Evolutionary conservation across 2,797 vertebrate genomes (phyloP).

Genomic region (Simalia tracyae): DNA sequence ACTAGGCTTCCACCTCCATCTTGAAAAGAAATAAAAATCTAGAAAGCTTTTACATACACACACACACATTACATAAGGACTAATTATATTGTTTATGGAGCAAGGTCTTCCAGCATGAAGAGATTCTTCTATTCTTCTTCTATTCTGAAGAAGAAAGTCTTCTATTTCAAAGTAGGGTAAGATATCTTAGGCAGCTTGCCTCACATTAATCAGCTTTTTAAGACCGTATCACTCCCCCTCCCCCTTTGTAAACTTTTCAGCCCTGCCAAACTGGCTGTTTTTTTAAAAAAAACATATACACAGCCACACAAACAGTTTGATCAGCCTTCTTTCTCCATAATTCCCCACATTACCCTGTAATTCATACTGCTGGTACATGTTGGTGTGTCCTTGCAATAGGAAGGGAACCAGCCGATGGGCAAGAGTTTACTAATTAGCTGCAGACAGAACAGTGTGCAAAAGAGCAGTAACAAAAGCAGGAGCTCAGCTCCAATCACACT

Average conservation of each 20-base stretch:
- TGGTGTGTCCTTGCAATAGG: constrained; percentile 58
- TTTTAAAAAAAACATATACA: neutral
- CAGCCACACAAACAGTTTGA: constrained; percentile 50
- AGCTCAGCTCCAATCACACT: constrained; percentile 8
- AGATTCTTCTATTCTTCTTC: neutral
- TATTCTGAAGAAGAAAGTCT: constrained; percentile 29
- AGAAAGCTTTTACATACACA: neutral
- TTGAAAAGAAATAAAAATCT: neutral
- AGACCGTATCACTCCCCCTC: constrained; percentile 57
- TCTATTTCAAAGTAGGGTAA: constrained; percentile 18
- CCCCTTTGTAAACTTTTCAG: constrained; percentile 58
- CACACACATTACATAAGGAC: neutral
- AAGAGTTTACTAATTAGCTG: constrained; percentile 51
- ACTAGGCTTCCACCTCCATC: neutral
- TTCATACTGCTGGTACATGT: constrained; percentile 60
- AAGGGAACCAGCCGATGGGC: constrained; percentile 40
- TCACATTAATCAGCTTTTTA: constrained; percentile 59
- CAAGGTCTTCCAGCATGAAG: constrained; percentile 36
- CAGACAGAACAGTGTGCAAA: constrained; percentile 60
- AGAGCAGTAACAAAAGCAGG: neutral
- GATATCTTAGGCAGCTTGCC: constrained; percentile 58
- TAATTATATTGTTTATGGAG: constrained; percentile 28
- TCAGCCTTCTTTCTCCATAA: constrained; percentile 58
- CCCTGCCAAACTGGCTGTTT: constrained; percentile 55
- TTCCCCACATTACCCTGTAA: constrained; percentile 48